These are phyloP conservation scores for Natrix natrix DNA, from an alignment of 2,797 vertebrate genomes.

Conservation along the genomic window DNA sequence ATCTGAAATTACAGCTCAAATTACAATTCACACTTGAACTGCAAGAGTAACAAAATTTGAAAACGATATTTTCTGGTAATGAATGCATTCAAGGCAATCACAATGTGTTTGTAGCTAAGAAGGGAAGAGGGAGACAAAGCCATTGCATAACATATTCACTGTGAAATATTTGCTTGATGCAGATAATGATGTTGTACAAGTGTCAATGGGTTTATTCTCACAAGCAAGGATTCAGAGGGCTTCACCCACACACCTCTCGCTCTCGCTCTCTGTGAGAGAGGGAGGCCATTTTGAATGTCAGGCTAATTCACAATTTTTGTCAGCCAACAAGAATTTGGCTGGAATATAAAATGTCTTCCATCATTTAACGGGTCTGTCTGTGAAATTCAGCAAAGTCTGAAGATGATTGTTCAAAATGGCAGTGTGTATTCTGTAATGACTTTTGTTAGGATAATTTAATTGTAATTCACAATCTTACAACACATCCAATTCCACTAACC, in stretches of 20 bases:
- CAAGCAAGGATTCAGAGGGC: neutral
- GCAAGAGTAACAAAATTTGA: constrained; percentile 32
- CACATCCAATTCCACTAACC: neutral
- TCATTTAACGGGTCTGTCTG: neutral
- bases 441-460: neutral
- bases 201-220: constrained; percentile 13
- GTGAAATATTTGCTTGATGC: constrained; percentile 57
- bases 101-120: constrained; percentile 52
- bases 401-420: neutral
- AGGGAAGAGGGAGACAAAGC: constrained; percentile 42
- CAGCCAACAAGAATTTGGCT: neutral
- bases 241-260: neutral
- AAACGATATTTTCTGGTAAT: constrained; percentile 49
- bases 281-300: neutral
- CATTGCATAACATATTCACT: constrained; percentile 41
- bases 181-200: constrained; percentile 48
- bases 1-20: constrained; percentile 37
- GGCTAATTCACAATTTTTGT: neutral
- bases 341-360: neutral
- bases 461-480: neutral
- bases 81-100: constrained; percentile 51
- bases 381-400: neutral
- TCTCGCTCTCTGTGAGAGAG: neutral
- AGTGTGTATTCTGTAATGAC: neutral
- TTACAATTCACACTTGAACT: constrained; percentile 47